Base-by-base conservation (phyloP, 2,797 vertebrate genomes). In the Danionella dracula region DNA sequence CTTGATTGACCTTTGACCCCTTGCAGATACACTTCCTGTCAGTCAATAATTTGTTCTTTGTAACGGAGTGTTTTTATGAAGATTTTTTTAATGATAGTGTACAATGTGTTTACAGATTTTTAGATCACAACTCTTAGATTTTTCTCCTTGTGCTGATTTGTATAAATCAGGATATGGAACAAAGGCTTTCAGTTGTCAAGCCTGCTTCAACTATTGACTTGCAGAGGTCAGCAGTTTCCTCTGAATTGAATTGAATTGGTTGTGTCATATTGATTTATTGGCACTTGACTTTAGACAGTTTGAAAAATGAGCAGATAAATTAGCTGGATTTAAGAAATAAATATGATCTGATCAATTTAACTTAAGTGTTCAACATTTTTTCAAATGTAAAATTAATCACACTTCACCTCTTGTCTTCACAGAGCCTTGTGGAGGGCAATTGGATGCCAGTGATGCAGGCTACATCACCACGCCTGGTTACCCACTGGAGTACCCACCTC, bases 381-480 rank as follows among this genome's bases (percentile, higher is more conserved):
- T 42, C 40, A 44, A 11, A 3, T 13, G 13, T 2, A 15, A 16
- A 15, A 11, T 56, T 16, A 68, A 32, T 68, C 35, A 27, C 40
- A 35, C 72, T 83, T 13, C 78, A 37, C 78, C 29, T 55, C 23
- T 53, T 0, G 65, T 75, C 79, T 38, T 76, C 89, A 88, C 79
- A 70, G 87, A 89, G 76, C 76, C 82, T 0, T 99, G 97, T 0
- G 95, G 96, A 4, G 94, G 93, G 4, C 85, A 82, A 8, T 78
- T 96, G 68, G 96, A 97, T 71, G 96, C 97, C 77, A 97, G 90
- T 57, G 89, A 93, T 4, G 93, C 97, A 0, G 97, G 94, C 23
- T 99, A 99, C 83, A 97, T 99, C 89, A 99, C 96, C 61, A 97
- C 96, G 0, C 94, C 96, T 0, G 95, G 93, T n/a, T 99, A 99